phyloP scores from a whole-genome alignment of 2,113 vertebrate species.

The Coptodon bakossiorum region DNA sequence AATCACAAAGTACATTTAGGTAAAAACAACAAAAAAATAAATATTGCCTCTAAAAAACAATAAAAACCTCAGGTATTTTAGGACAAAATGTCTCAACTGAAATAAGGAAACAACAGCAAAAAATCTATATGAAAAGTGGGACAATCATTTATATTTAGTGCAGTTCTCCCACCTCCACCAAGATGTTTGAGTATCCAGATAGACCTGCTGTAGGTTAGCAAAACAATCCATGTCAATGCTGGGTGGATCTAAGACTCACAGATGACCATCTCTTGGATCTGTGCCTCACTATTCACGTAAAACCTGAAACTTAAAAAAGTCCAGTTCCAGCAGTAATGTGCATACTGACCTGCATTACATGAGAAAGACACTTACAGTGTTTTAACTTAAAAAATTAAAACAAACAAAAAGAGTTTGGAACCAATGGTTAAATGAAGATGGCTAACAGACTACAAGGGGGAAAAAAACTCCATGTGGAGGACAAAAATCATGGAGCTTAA shows the following conservation, averaged over 20 bases:
- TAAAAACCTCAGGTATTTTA: neutral
- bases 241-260: neutral
- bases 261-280: neutral
- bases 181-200: neutral
- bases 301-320: neutral
- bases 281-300: neutral
- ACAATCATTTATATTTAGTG: neutral
- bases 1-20: neutral
- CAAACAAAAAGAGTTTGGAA: neutral
- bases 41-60: neutral
- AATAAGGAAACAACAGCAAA: neutral
- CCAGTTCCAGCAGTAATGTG: neutral
- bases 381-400: neutral
- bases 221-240: neutral
- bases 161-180: neutral
- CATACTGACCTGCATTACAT: neutral
- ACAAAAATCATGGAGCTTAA: neutral
- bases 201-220: neutral
- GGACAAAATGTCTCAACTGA: neutral
- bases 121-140: neutral
- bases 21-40: neutral
- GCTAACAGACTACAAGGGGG: neutral
- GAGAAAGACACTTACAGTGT: neutral
- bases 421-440: neutral
- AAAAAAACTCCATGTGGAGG: neutral